These are phyloP conservation scores for Pandemis heparana DNA, from an alignment of 2,888 invertebrate genomes.

Conservation along the genomic window DNA sequence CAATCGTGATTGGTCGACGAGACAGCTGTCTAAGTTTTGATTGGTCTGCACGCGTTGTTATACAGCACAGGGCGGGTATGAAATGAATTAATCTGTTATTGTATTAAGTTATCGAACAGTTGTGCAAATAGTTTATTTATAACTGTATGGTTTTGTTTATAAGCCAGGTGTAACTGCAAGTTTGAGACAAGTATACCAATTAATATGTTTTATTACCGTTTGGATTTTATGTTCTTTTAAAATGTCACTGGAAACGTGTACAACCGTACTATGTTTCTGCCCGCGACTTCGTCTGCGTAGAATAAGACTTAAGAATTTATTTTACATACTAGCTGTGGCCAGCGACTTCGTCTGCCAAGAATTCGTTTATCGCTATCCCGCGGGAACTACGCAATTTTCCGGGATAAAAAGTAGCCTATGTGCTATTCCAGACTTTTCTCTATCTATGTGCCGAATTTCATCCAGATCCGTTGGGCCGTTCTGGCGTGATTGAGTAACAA, in stretches of 20 bases:
- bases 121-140: slow-evolving; percentile 17
- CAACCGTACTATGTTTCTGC: neutral
- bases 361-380: too few species aligned
- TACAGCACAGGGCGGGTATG: slow-evolving; percentile 31
- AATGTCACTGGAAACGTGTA: neutral
- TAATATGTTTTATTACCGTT: neutral
- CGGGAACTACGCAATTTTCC: too few species aligned
- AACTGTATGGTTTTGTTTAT: slow-evolving; percentile 17
- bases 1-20: slow-evolving; percentile 49
- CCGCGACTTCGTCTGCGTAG: too few species aligned
- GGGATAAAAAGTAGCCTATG: too few species aligned
- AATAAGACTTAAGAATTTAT: too few species aligned
- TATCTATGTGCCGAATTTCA: too few species aligned
- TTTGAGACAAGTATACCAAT: neutral
- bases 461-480: too few species aligned
- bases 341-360: too few species aligned
- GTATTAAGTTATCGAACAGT: slow-evolving; percentile 27
- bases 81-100: slow-evolving; percentile 35
- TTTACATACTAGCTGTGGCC: too few species aligned
- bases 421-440: too few species aligned
- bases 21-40: slow-evolving; percentile 51
- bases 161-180: neutral
- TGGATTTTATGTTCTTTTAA: too few species aligned
- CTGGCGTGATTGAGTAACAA: too few species aligned
- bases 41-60: slow-evolving; percentile 49